Conservation (phyloP, 1,140 invertebrate species). For the Lucilia cuprina region DNA sequence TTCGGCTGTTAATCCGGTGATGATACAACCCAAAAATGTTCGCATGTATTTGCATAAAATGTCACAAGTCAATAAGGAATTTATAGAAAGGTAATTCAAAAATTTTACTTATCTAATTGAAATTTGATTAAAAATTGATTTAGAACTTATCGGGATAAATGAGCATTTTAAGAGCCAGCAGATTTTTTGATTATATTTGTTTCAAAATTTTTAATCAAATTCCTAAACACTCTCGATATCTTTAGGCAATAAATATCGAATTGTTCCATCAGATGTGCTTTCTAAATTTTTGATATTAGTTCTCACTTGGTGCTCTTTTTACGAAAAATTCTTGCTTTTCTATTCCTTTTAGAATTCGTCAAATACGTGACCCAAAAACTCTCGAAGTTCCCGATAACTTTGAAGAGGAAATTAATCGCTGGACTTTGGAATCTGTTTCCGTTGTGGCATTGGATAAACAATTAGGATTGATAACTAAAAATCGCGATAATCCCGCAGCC, state of each 20-base stretch:
- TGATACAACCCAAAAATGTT: conserved; percentile 56
- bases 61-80: conserved; percentile 52
- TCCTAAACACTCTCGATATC: too few species aligned
- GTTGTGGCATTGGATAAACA: conserved; percentile 74
- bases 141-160: too few species aligned
- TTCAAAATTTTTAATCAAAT: too few species aligned
- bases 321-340: too few species aligned
- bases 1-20: conserved; percentile 49
- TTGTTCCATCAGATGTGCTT: too few species aligned
- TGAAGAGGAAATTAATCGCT: conserved; percentile 71
- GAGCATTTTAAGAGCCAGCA: too few species aligned
- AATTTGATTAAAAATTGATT: background rate
- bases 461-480: conserved; percentile 65
- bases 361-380: conserved; percentile 64
- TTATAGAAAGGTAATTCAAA: conserved; percentile 48
- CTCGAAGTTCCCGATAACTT: conserved; percentile 68
- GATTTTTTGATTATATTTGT: too few species aligned
- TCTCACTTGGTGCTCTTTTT: too few species aligned
- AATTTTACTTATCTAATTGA: background rate
- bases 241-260: too few species aligned
- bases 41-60: conserved; percentile 51
- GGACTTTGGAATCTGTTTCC: conserved; percentile 75
- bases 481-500: conserved; percentile 58
- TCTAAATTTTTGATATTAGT: too few species aligned
- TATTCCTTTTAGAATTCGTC: conserved; percentile 64